Evolutionary conservation across 2,113 vertebrate species (phyloP), one percentile per base, ranked within the genome.

Genomic region (Paracanthobrama guichenoti): DNA sequence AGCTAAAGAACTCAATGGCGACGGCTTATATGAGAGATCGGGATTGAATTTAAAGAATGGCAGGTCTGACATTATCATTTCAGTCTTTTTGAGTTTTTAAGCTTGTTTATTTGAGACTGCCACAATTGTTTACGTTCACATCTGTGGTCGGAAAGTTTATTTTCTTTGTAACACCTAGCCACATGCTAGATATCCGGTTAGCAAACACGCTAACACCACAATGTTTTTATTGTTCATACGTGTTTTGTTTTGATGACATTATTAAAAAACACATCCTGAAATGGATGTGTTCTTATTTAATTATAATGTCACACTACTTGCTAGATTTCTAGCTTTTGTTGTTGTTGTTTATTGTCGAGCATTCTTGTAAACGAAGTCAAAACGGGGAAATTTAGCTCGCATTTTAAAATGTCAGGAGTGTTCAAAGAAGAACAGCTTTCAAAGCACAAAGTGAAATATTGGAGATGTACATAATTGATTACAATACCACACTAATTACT

Each of bases 31-130:
- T 55, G 83, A 16, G 24, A 44, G 39, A 42, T n/a, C 22, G 31
- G 22, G 72, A 7, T 62, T 85, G 69, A 81, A 76, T 67, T 31
- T 67, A 26, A 60, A 89, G 67, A 79, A 86, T 89, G 86, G 62
- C 81, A 86, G 86, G 88, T 89, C 26, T 50, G 81, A 35, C 60
- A 42, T 24, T 57, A 16, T 28, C 10, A 48, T 82, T 69, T 16
- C 1, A 26, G 22, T 28, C 18, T 28, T 22, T 20, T 67, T 7
- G 24, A 71, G 42, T 18, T 82, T 69, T 24, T 20, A 57, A 18
- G 0, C 4, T 22, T n/a, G 6, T 3, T 9, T 57, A 57, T 55
- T 24, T 55, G 16, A 24, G 2, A 71, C 26, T 28, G 13, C 24
- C 44, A 16, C 3, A 11, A 9, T 39, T 2, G 16, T 22, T 53